These are phyloP conservation scores for Halisarca cf. caerulea DNA, from an alignment of 37 sponge, comb jelly and placozoan genomes.

Conservation along the genomic window DNA sequence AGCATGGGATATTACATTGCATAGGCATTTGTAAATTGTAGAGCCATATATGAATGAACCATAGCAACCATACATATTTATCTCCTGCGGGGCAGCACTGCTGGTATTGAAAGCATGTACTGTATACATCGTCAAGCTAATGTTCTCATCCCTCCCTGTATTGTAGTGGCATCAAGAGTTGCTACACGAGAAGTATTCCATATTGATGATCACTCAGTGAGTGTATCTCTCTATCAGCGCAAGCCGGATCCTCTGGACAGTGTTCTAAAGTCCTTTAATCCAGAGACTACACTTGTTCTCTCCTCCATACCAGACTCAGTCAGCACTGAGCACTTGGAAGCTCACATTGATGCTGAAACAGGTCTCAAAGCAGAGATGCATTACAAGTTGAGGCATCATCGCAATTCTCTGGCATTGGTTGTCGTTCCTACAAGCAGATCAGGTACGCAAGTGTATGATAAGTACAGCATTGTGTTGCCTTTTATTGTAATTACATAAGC, in stretches of 20 bases:
- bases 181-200: background rate
- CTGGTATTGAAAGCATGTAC: background rate
- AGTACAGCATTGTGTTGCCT: too few species aligned
- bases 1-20: too few species aligned
- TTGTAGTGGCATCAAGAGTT: background rate
- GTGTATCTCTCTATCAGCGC: background rate
- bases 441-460: too few species aligned
- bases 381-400: background rate
- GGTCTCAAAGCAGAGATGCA: background rate
- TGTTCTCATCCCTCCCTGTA: background rate
- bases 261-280: background rate
- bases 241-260: conserved; percentile 5
- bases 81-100: too few species aligned
- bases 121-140: background rate
- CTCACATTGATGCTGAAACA: background rate
- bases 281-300: background rate
- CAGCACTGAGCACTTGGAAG: background rate
- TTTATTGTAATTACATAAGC: too few species aligned
- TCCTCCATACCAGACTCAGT: background rate
- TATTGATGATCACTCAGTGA: background rate
- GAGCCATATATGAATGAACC: too few species aligned
- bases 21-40: too few species aligned
- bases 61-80: too few species aligned
- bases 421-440: too few species aligned
- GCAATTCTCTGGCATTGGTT: too few species aligned